Base-by-base conservation (phyloP, 2,797 vertebrate species). In the Distichodus sexfasciatus region DNA sequence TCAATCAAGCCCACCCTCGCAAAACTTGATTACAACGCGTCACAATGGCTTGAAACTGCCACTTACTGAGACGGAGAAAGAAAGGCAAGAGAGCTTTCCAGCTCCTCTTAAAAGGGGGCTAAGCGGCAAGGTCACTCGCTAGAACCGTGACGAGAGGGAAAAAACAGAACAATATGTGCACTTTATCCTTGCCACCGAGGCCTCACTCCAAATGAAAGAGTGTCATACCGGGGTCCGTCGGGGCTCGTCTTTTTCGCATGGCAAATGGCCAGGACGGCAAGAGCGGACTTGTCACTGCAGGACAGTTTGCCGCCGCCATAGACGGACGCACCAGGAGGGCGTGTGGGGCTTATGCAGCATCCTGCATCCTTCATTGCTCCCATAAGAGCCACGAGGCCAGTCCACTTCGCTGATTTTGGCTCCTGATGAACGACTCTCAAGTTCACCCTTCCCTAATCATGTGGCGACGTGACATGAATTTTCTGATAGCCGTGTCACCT, bases 21-120 rank as follows among this genome's bases (percentile, higher is more conserved):
- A 47, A 61, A n/a, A 74, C 76, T 81, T 87, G 87, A 89, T 89
- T 90, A 83, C 73, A 76, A 58, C 58, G 50, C 66, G 65, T 72
- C 72, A 72, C 66, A 55, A 59, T 29, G 43, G 50, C 60, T 64
- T 55, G 60, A 33, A 46, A 78, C 62, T 66, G 65, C 50, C 74
- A 72, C 76, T 69, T 65, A 69, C 63, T 9, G 40, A 66, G 44
- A 54, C 71, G 67, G 62, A 65, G 51, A 71, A 33, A 54, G 38
- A 59, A 51, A 26, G 53, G 6, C 23, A 61, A 19, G 46, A 72
- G 50, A 65, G 58, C 71, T 50, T 66, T 57, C 5, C 41, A 47
- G 21, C 59, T 60, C 50, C 28, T 10, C 43, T 60, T 28, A 41
- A 67, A 38, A 44, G 9, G 9, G 26, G 17, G 46, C 71, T 28